Conservation (phyloP, 2,888 invertebrate genomes). For the Geophilus truncorum region DNA sequence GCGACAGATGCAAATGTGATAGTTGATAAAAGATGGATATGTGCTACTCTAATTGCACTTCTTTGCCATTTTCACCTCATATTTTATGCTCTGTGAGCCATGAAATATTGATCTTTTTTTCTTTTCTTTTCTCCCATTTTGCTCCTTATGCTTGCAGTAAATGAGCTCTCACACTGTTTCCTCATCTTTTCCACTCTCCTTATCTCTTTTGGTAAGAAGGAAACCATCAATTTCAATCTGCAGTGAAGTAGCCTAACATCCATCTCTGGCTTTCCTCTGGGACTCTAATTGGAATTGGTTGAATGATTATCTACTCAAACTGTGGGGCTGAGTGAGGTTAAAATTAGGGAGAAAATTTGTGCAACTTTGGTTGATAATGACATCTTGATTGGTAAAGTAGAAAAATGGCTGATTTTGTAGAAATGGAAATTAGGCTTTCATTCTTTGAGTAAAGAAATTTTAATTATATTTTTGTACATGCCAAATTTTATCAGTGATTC, state of each 20-base stretch:
- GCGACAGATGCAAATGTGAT: neutral
- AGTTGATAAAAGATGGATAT: neutral
- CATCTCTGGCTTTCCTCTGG: neutral
- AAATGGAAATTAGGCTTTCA: no score
- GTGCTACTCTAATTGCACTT: neutral
- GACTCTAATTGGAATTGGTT: neutral
- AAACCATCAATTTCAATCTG: slow-evolving; percentile 3
- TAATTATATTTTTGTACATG: no score
- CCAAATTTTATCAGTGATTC: no score
- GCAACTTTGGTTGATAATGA: no score
- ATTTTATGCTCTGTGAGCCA: neutral
- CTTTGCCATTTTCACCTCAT: neutral
- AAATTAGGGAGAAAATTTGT: no score
- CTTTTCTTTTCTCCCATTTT: neutral
- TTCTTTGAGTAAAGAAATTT: no score
- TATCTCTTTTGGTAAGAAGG: neutral
- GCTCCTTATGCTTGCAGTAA: neutral
- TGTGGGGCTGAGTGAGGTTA: neutral
- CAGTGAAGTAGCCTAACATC: neutral
- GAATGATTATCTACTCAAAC: neutral
- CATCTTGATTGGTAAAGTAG: no score
- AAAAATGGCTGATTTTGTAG: no score
- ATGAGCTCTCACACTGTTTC: neutral
- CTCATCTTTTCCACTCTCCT: neutral
- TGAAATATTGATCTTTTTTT: neutral